Conservation (phyloP, 1,140 invertebrate genomes). For the Rhagoletis pomonella region DNA sequence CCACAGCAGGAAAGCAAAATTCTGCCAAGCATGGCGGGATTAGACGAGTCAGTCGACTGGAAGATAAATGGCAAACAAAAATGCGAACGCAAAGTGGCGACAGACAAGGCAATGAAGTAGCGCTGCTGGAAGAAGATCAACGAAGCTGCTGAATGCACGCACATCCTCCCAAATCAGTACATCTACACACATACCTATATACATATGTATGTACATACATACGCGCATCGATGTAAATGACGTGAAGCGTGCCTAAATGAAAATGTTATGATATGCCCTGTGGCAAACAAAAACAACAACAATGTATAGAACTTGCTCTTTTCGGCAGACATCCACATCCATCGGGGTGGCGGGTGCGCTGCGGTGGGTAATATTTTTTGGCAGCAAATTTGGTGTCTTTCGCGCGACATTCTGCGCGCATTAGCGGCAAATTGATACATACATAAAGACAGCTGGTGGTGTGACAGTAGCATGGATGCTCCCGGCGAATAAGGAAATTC, state of each 20-base stretch:
- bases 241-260: slow-evolving; percentile 44
- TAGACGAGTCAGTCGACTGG: slow-evolving; percentile 29
- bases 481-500: slow-evolving; percentile 34
- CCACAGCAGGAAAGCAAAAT: neutral
- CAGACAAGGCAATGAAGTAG: neutral
- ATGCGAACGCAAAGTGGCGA: slow-evolving; percentile 17
- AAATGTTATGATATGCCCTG: slow-evolving; percentile 49
- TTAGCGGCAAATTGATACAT: slow-evolving; percentile 49
- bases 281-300: neutral
- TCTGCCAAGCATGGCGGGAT: neutral
- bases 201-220: neutral
- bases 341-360: neutral
- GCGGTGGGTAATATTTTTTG: neutral
- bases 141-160: neutral
- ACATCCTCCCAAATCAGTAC: neutral
- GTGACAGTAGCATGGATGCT: neutral
- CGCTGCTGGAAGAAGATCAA: neutral
- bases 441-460: slow-evolving; percentile 24
- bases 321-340: neutral
- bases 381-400: slow-evolving; percentile 32
- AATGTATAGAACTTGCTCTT: neutral
- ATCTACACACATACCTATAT: neutral
- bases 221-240: slow-evolving; percentile 13
- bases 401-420: slow-evolving; percentile 35
- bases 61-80: slow-evolving; percentile 44